Conservation (phyloP, 2,113 vertebrate species). For the Aldabrachelys gigantea region DNA sequence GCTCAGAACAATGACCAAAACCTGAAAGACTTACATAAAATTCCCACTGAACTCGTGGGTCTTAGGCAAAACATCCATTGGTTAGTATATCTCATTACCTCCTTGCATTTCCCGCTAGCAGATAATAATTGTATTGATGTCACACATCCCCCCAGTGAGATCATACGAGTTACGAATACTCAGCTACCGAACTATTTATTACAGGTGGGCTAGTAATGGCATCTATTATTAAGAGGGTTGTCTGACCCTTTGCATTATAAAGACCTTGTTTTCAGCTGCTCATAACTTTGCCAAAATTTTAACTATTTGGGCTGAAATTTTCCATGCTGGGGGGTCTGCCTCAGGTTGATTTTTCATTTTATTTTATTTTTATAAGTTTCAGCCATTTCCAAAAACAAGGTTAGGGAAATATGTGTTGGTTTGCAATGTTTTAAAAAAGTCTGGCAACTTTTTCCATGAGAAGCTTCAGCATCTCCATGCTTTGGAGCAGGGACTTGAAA, state of each 20-base stretch:
- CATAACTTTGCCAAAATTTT: neutral
- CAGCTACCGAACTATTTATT: conserved; percentile 34
- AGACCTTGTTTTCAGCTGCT: neutral
- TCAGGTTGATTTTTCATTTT: neutral
- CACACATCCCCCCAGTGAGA: neutral
- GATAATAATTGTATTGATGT: conserved; percentile 35
- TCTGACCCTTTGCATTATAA: neutral
- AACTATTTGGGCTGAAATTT: conserved; percentile 31
- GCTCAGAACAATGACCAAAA: neutral
- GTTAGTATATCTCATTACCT: neutral
- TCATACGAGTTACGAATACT: neutral
- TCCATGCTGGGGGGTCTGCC: neutral
- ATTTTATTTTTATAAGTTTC: neutral
- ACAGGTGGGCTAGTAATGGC: neutral
- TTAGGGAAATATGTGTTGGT: conserved; percentile 45
- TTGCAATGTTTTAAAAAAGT: neutral
- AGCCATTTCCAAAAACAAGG: conserved; percentile 47
- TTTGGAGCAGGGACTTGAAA: neutral
- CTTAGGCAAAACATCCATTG: neutral
- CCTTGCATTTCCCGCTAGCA: neutral
- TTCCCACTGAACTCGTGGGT: neutral
- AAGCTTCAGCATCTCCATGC: neutral
- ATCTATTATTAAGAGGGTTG: conserved; percentile 1
- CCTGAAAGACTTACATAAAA: neutral
- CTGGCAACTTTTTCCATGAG: conserved; percentile 38